Evolutionary conservation across 2,888 invertebrate species (phyloP).

Genomic region (Hemistola chrysoprasaria): DNA sequence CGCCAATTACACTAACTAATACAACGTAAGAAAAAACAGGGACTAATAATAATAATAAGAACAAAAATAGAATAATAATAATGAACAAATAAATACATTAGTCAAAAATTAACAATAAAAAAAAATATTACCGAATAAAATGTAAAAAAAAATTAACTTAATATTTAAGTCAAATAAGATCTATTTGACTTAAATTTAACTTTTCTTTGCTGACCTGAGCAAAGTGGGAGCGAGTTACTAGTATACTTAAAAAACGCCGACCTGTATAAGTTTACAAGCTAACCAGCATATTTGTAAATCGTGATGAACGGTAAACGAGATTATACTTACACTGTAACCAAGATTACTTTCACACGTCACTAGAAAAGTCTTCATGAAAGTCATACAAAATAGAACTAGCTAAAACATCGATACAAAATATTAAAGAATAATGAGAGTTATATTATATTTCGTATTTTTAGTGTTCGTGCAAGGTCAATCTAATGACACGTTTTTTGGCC

Average conservation of each 20-base stretch:
- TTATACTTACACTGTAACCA: slow-evolving; percentile 31
- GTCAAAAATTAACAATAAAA: no score
- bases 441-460: slow-evolving; percentile 14
- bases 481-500: slow-evolving; percentile 28
- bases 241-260: slow-evolving; percentile 3
- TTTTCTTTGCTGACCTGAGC: no score
- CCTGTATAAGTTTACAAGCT: slow-evolving; percentile 27
- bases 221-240: background rate
- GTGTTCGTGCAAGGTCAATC: slow-evolving; percentile 20
- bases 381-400: background rate
- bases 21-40: no score
- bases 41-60: no score
- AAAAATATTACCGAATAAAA: no score
- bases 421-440: background rate
- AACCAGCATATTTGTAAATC: slow-evolving; percentile 50
- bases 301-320: slow-evolving; percentile 49
- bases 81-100: no score
- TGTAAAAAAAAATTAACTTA: no score
- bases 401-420: no score
- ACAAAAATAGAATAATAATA: no score
- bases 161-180: no score
- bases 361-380: background rate
- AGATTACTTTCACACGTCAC: slow-evolving; percentile 17
- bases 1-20: no score
- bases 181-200: no score